Conservation (phyloP, 2,797 vertebrate genomes). For the Ibycter americanus region DNA sequence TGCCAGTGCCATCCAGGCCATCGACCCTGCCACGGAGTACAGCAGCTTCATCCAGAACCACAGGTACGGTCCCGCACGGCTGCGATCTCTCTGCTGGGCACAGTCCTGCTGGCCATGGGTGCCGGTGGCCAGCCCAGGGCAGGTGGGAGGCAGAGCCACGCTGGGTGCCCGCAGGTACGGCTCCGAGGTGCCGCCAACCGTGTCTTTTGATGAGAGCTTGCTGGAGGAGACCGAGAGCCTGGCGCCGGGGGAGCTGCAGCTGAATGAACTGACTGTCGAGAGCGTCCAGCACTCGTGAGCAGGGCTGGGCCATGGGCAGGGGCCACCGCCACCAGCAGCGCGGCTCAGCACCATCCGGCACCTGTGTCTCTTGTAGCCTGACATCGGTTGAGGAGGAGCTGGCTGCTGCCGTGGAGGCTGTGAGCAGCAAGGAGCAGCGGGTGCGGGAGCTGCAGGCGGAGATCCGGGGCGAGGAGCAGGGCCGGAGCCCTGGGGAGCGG, state of each 20-base stretch:
- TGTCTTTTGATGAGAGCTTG: slow-evolving; percentile 86
- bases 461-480: slow-evolving; percentile 77
- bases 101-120: slow-evolving; percentile 4
- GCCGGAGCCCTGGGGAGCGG: slow-evolving; percentile 80
- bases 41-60: slow-evolving; percentile 88
- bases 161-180: neutral
- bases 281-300: slow-evolving; percentile 89
- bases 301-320: rapidly evolving
- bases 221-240: slow-evolving; percentile 86
- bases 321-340: rapidly evolving
- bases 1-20: slow-evolving; percentile 76
- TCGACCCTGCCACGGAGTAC: slow-evolving; percentile 86
- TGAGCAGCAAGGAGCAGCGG: slow-evolving; percentile 78
- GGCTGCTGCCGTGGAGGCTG: slow-evolving; percentile 51
- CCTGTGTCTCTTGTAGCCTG: slow-evolving; percentile 66
- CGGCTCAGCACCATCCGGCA: rapidly evolving
- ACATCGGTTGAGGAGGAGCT: slow-evolving; percentile 84
- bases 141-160: neutral
- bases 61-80: slow-evolving; percentile 64
- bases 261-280: slow-evolving; percentile 92
- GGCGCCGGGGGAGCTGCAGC: slow-evolving; percentile 81
- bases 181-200: slow-evolving; percentile 77
- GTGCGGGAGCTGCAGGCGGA: slow-evolving; percentile 84
- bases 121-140: rapidly evolving
- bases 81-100: rapidly evolving